These are phyloP conservation scores for Sialia sialis DNA, from an alignment of 2,113 vertebrate species.

Conservation along the genomic window DNA sequence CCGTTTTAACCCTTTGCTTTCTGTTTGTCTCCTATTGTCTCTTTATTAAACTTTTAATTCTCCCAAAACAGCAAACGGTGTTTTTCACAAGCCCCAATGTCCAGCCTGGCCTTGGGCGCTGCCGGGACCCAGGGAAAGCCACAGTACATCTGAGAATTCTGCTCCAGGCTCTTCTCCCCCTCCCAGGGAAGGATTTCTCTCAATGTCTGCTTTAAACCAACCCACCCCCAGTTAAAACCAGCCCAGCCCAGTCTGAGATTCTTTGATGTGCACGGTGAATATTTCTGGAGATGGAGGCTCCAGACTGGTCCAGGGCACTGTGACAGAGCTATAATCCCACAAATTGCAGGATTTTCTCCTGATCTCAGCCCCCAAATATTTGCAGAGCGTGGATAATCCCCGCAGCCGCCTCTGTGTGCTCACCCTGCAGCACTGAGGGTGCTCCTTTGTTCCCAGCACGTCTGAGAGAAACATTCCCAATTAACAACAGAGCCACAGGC, in stretches of 20 bases:
- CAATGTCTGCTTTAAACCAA: not conserved
- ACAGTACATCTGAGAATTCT: not conserved
- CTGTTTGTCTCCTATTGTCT: no score
- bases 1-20: no score
- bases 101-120: not conserved
- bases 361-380: not conserved
- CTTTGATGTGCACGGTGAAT: fast-evolving
- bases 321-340: not conserved
- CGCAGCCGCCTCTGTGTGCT: not conserved
- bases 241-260: fast-evolving
- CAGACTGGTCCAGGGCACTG: not conserved
- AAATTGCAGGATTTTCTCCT: not conserved
- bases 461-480: not conserved
- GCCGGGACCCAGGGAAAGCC: not conserved
- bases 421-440: fast-evolving
- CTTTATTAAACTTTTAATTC: no score
- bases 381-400: not conserved
- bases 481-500: not conserved
- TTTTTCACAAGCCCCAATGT: no score
- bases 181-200: not conserved
- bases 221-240: not conserved
- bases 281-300: not conserved
- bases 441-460: fast-evolving
- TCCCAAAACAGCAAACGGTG: no score
- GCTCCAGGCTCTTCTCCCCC: not conserved